phyloP scores from a whole-genome alignment of 2,113 vertebrate species.

The Amphiprion percula region DNA sequence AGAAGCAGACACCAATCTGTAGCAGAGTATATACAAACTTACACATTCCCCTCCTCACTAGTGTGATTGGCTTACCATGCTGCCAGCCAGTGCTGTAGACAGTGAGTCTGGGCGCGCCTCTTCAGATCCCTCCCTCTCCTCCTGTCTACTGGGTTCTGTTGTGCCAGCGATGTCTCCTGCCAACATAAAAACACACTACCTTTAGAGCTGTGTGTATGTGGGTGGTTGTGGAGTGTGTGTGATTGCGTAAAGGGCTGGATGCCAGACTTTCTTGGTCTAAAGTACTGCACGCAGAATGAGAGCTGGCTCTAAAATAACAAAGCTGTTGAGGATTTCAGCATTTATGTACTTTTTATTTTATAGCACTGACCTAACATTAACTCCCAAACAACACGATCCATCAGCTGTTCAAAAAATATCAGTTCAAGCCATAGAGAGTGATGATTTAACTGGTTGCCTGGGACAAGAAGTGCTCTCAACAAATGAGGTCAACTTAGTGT shows the following conservation, averaged over 20 bases:
- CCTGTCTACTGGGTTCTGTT: conserved; percentile 67
- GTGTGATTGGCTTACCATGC: conserved; percentile 80
- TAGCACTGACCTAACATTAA: neutral
- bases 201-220: conserved; percentile 52
- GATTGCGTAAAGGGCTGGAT: conserved; percentile 38
- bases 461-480: neutral
- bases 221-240: conserved; percentile 12
- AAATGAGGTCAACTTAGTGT: conserved; percentile 52
- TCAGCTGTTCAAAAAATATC: neutral
- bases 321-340: neutral
- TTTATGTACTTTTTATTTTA: conserved; percentile 7
- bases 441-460: conserved; percentile 1
- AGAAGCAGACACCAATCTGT: conserved; percentile 5
- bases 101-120: conserved; percentile 62
- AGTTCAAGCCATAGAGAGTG: neutral
- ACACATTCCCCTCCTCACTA: neutral
- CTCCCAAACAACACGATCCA: neutral
- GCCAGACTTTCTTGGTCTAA: conserved; percentile 33
- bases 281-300: conserved; percentile 34
- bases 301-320: conserved; percentile 22
- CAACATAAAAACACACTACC: conserved; percentile 56
- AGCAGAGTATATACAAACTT: conserved; percentile 8
- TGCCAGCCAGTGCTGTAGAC: conserved; percentile 72
- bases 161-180: conserved; percentile 75
- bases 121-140: conserved; percentile 75